Evolutionary conservation across 2,888 invertebrate species (phyloP), one percentile per base, ranked within the genome.

Genomic region (Dyspetes luteomarginatus): DNA sequence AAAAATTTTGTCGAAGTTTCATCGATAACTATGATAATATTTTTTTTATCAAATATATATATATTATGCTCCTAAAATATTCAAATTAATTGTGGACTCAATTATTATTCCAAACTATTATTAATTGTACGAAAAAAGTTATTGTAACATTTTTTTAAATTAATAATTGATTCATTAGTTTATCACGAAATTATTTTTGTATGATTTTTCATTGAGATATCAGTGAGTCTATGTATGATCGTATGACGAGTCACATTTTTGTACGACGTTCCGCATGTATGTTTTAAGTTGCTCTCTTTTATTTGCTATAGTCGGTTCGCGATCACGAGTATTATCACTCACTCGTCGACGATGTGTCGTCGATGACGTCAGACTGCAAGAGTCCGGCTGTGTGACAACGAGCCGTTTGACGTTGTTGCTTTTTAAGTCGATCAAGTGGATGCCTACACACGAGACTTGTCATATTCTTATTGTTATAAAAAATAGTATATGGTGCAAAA

Each of bases 191-290:
- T 4, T 36, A 36, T 12, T 36, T 12, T 36, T 2, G 12, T 7
- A 30, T 0, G 30, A 30, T 30, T 9, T 36, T 36, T 36, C 0
- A 36, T 12, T 36, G 36, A 3, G 12, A 36, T 12, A 36, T 36
- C 7, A 2, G 36, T 36, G 9, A 36, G 7, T 36, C 36, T 1
- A 12, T 2, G 36, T 9, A 36, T 12, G 36, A n/a, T 28, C 17
- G 56, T 45, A 36, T 26, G 64, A 56, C 17, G 65, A 48, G 62
- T 76, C 50, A 55, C 62, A 45, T 77, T 64, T 71, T 64, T 56
- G 48, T 48, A 52, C 19, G 41, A 55, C 43, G 36, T 36, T 41
- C 19, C 26, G 43, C 28, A 36, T 19, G 65, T 48, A 15, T 56
- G 55, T 28, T 19, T 30, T 4, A 60, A 60, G 24, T 50, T 12